Conservation (phyloP, 2,888 invertebrate genomes). For the Resseliella maxima region DNA sequence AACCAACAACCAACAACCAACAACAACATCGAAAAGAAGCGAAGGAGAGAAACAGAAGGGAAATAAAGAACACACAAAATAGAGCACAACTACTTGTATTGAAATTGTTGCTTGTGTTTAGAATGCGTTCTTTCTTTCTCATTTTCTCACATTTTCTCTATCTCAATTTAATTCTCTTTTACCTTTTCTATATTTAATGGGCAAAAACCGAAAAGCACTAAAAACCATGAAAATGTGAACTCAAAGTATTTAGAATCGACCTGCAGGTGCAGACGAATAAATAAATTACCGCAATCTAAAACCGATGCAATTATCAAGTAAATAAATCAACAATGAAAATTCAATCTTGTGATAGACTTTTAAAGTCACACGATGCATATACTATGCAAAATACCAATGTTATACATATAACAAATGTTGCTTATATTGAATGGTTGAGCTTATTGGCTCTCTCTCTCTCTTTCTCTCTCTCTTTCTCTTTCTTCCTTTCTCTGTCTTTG, state of each 20-base stretch:
- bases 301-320: constrained; percentile 50
- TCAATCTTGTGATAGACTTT: constrained; percentile 38
- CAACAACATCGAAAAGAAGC: neutral
- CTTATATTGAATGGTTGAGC: too few species aligned
- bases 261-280: constrained; percentile 21
- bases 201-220: too few species aligned
- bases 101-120: constrained; percentile 1
- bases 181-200: too few species aligned
- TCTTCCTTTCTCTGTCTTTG: too few species aligned
- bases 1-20: too few species aligned
- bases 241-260: constrained; percentile 19
- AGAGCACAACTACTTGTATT: neutral
- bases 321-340: constrained; percentile 52
- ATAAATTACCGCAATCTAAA: constrained; percentile 40
- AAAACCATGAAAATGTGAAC: constrained; percentile 37
- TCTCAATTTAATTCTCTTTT: neutral
- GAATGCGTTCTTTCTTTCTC: neutral
- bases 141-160: neutral
- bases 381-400: neutral
- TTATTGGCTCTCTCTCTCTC: too few species aligned
- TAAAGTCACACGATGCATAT: neutral
- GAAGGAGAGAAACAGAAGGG: neutral
- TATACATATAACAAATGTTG: too few species aligned
- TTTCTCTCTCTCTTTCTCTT: too few species aligned
- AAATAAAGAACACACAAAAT: neutral